Evolutionary conservation across 1,140 invertebrate genomes (phyloP).

Genomic region (Caenorhabditis remanei): DNA sequence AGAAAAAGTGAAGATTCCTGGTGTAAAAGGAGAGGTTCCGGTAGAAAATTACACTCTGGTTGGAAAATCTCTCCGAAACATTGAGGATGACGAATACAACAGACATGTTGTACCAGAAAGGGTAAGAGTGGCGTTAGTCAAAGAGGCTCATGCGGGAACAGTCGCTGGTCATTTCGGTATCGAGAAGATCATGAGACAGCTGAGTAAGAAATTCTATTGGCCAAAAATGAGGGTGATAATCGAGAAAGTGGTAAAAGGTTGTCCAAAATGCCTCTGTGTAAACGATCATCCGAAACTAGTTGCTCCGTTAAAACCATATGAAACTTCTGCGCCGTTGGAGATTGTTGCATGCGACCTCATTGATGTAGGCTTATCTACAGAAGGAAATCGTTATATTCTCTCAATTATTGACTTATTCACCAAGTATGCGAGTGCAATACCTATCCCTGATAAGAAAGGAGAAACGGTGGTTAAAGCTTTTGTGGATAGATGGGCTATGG

Average conservation of each 20-base stretch:
- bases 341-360: slow-evolving; percentile 47
- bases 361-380: slow-evolving; percentile 32
- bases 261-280: neutral
- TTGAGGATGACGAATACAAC: neutral
- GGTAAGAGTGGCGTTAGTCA: neutral
- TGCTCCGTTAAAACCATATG: neutral
- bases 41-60: neutral
- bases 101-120: slow-evolving; percentile 2
- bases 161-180: slow-evolving; percentile 28
- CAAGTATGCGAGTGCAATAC: slow-evolving; percentile 19
- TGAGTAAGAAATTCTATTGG: slow-evolving; percentile 44
- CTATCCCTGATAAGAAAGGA: slow-evolving; percentile 31
- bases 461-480: slow-evolving; percentile 25
- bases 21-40: neutral
- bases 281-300: slow-evolving; percentile 27
- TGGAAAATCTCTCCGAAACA: neutral
- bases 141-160: slow-evolving; percentile 4
- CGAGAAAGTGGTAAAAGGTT: neutral
- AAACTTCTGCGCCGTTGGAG: neutral
- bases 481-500: slow-evolving; percentile 24
- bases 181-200: neutral
- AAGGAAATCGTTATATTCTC: slow-evolving; percentile 56
- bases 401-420: slow-evolving; percentile 52
- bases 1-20: neutral
- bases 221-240: slow-evolving; percentile 17